A percentile compares a stretch with the other conserved stretches of the same genome.
Conservation (phyloP, 2,888 invertebrate species). For the Diachrysia chrysitis region DNA sequence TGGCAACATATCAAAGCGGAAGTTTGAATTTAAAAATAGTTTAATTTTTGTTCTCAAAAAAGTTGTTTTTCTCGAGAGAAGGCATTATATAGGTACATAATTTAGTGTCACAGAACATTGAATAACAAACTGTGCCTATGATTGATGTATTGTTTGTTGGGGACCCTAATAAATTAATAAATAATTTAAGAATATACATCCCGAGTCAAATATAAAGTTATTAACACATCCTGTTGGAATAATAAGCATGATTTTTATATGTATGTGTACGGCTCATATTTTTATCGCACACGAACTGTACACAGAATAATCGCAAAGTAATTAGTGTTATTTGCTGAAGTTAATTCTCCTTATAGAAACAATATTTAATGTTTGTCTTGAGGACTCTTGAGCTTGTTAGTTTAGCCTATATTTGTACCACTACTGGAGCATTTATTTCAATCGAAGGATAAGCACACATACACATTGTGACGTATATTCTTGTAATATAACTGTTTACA, state of each 20-base stretch:
- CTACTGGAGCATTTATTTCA: not conserved
- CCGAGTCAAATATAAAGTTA: too few species aligned
- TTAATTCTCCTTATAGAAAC: not conserved
- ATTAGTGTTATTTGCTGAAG: not conserved
- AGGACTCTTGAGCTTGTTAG: not conserved
- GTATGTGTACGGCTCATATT: not conserved
- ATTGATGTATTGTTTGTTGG: too few species aligned
- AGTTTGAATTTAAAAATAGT: not conserved
- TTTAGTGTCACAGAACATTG: not conserved
- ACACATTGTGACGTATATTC: not conserved
- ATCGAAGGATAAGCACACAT: not conserved
- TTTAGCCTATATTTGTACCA: not conserved
- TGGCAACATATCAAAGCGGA: conserved; percentile 32
- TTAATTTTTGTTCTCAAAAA: conserved; percentile 1
- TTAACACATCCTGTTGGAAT: not conserved
- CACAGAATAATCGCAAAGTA: not conserved
- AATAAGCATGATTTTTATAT: not conserved
- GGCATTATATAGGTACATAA: not conserved
- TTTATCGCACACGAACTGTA: not conserved
- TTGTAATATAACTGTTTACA: not conserved
- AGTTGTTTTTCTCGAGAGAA: not conserved
- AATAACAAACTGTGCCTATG: not conserved
- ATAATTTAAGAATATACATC: too few species aligned
- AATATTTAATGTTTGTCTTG: not conserved
- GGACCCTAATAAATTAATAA: too few species aligned